Percentiles rank a stretch among this genome's conserved stretches.
These are phyloP conservation scores for Aix galericulata DNA, from an alignment of 2,113 vertebrate genomes.

Conservation along the genomic window DNA sequence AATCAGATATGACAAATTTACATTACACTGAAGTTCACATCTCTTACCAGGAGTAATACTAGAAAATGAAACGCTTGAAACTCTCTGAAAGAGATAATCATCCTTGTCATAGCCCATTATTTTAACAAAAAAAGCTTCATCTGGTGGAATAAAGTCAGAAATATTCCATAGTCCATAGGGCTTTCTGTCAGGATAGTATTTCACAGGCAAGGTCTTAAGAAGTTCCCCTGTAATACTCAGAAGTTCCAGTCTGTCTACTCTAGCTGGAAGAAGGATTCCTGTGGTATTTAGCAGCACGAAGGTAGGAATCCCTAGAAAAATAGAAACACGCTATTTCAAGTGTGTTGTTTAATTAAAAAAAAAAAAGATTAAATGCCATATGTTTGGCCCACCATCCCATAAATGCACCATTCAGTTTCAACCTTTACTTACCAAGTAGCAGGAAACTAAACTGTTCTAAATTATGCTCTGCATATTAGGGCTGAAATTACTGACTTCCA, in stretches of 20 bases:
- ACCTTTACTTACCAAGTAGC: background rate
- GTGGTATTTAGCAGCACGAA: conserved; percentile 94
- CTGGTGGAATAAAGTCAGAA: conserved; percentile 92
- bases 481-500: background rate
- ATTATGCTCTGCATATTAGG: background rate
- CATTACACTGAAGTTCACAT: background rate
- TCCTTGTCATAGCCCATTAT: conserved; percentile 90
- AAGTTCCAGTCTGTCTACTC: conserved; percentile 89
- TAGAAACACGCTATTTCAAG: background rate
- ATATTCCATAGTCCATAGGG: conserved; percentile 94
- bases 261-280: conserved; percentile 86
- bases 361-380: background rate
- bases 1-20: background rate
- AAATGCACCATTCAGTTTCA: background rate
- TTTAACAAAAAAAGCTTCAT: conserved; percentile 93
- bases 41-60: conserved; percentile 89
- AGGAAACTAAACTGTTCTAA: background rate
- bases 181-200: conserved; percentile 86
- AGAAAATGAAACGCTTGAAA: conserved; percentile 95
- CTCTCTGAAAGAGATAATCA: conserved; percentile 90
- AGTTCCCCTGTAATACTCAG: conserved; percentile 84
- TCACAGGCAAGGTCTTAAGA: conserved; percentile 90
- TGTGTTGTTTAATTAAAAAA: background rate
- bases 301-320: conserved; percentile 89
- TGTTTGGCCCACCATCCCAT: background rate